Conservation (phyloP, 2,888 invertebrate species). For the Oscheius sp. region DNA sequence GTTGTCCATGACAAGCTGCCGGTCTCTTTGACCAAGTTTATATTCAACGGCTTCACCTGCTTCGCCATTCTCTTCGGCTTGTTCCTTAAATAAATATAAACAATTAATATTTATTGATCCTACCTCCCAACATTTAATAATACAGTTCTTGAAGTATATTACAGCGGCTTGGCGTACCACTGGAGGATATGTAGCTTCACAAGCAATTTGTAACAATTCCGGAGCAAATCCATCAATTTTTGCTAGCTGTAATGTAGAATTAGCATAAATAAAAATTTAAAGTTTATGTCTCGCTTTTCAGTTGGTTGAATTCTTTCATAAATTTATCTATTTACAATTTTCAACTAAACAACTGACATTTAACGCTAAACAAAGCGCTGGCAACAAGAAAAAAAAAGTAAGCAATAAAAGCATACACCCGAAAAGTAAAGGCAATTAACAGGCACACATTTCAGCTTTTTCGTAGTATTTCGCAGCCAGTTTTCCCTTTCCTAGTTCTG, state of each 20-base stretch:
- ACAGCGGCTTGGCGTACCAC: constrained; percentile 90
- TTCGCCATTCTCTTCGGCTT: constrained; percentile 22
- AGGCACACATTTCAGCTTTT: constrained; percentile 58
- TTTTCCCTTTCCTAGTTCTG: constrained; percentile 75
- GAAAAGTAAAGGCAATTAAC: constrained; percentile 6
- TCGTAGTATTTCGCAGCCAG: constrained; percentile 73
- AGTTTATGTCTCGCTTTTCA: too few relatives aligned
- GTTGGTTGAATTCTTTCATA: too few relatives aligned
- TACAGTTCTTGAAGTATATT: constrained; percentile 93
- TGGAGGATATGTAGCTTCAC: constrained; percentile 75
- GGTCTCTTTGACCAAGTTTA: constrained; percentile 93
- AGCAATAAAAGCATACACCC: constrained; percentile 1
- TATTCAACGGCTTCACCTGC: constrained; percentile 74
- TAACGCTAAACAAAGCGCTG: too few relatives aligned
- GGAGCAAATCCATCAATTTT: constrained; percentile 97
- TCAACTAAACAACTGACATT: constrained; percentile 1
- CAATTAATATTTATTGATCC: background rate
- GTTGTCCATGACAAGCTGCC: constrained; percentile 87
- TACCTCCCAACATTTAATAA: constrained; percentile 83
- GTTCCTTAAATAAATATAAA: background rate
- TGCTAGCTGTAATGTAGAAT: constrained; percentile 77
- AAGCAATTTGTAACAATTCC: constrained; percentile 88
- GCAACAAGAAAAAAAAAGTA: background rate
- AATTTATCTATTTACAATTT: background rate
- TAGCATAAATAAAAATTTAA: too few relatives aligned